Conservation (phyloP, 2,888 invertebrate species). For the Desoria tigrina region DNA sequence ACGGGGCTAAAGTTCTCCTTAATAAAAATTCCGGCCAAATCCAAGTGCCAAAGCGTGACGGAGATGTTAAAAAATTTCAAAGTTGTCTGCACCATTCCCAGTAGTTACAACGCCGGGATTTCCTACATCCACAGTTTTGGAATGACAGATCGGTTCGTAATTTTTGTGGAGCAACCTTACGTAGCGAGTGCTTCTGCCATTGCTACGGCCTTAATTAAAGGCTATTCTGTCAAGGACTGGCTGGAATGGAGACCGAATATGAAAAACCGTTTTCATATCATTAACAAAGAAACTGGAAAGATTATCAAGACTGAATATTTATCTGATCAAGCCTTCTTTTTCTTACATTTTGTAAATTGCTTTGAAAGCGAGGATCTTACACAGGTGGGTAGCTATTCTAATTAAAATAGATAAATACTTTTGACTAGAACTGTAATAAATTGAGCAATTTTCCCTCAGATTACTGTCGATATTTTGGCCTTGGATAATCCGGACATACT, state of each 20-base stretch:
- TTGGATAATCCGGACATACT: constrained; percentile 56
- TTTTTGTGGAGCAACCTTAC: constrained; percentile 61
- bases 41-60: constrained; percentile 41
- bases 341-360: constrained; percentile 61
- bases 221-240: constrained; percentile 56
- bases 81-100: constrained; percentile 55
- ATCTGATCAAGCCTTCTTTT: constrained; percentile 59
- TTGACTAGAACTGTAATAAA: background rate
- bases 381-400: constrained; percentile 28
- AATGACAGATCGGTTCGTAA: constrained; percentile 61
- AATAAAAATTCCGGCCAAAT: constrained; percentile 54
- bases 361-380: constrained; percentile 58
- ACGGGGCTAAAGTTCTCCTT: constrained; percentile 57
- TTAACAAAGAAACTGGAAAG: constrained; percentile 58
- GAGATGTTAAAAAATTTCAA: constrained; percentile 54
- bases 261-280: constrained; percentile 57
- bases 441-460: constrained; percentile 36
- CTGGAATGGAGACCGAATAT: constrained; percentile 58
- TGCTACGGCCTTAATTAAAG: constrained; percentile 56
- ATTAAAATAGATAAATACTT: background rate
- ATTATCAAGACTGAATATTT: constrained; percentile 56
- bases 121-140: constrained; percentile 62
- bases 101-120: constrained; percentile 55
- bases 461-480: constrained; percentile 56
- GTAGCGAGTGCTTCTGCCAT: constrained; percentile 58